These are phyloP conservation scores for Bufotes viridis DNA, from an alignment of 2,797 vertebrate genomes.

Conservation along the genomic window DNA sequence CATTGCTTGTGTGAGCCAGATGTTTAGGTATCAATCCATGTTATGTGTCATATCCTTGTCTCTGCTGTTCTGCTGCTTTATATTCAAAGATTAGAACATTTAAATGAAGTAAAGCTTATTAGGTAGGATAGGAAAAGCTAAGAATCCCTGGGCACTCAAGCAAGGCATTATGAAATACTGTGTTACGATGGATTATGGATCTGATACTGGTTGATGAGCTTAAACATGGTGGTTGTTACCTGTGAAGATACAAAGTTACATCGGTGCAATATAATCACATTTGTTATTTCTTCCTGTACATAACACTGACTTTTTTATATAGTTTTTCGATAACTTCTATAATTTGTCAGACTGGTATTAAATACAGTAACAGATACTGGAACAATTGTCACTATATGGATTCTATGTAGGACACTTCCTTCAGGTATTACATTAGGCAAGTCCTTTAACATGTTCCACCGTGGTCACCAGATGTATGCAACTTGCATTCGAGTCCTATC, in stretches of 20 bases:
- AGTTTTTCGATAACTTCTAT: neutral
- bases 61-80: neutral
- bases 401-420: no score
- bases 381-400: neutral
- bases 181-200: neutral
- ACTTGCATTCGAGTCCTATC: no score
- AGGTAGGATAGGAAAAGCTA: neutral
- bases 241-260: neutral
- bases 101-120: neutral
- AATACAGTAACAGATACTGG: neutral
- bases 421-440: no score
- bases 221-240: no score
- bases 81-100: neutral
- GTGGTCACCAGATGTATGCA: no score
- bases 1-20: neutral
- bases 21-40: neutral
- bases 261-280: neutral
- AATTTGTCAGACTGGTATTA: neutral
- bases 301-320: neutral
- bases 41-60: neutral
- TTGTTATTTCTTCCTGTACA: neutral
- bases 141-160: neutral
- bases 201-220: neutral
- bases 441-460: no score
- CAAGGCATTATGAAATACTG: neutral